Base-by-base conservation (phyloP, 2,888 invertebrate species). In the Marasmarcha lunaedactyla region DNA sequence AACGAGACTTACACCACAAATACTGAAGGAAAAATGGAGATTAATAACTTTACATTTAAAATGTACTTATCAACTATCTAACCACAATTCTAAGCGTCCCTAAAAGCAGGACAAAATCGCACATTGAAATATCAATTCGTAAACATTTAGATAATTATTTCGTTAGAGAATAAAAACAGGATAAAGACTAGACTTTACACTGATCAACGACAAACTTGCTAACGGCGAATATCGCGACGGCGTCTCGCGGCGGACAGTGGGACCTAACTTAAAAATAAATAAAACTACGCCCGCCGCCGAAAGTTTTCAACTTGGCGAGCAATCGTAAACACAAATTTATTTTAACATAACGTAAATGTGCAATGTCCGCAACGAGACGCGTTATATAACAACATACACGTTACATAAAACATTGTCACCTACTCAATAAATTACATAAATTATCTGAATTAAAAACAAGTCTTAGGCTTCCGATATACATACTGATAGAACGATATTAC, bases 121-220 rank as follows among this genome's bases (percentile, higher is more conserved):
- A 71, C 71, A 47, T 64, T 74, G 68, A 77, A 78, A 79, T 78
- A 81, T 79, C 77, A 73, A 69, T 76, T 74, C 73, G 72, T 76
- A 69, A 70, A 76, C 71, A 77, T 76, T 71, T 69, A 68, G 61
- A 65, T 67, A 68, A 53, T 60, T 65, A 70, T 70, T 74, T 70
- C 67, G 67, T 76, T 72, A 76, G 66, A 73, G 70, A 72, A 76
- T 71, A 68, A 67, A 73, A 81, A 81, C 78, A 79, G 77, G 59
- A 78, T 83, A 81, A 78, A 81, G 84, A 84, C 84, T 84, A 84
- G 84, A 84, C 81, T 77, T 78, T 83, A 84, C 83, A 84, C 81
- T 79, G 81, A 81, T 73, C 71, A 83, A 78, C 77, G 76, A 76
- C 69, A 70, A 72, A 59, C 67, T 67, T 65, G 71, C 74, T 68